A percentile compares a stretch with the other conserved stretches of the same genome.
Conservation (phyloP, 2,113 vertebrate species). For the Axis porcinus region DNA sequence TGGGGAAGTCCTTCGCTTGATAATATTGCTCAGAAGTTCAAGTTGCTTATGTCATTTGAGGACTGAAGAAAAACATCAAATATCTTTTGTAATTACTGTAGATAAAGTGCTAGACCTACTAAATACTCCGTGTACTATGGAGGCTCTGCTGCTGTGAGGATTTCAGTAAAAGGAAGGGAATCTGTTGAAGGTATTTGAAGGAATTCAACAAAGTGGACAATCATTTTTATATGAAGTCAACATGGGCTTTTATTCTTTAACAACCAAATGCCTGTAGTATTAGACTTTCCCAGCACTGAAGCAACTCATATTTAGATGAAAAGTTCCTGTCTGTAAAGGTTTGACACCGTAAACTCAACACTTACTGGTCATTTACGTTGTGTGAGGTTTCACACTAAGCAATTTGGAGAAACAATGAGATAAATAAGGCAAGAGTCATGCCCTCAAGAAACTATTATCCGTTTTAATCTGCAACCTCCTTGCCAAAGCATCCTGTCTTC, state of each 20-base stretch:
- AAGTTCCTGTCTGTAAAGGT: not conserved
- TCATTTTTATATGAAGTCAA: not conserved
- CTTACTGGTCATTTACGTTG: not conserved
- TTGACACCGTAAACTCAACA: not conserved
- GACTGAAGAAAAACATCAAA: not conserved
- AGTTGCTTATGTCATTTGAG: not conserved
- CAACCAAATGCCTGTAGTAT: not conserved
- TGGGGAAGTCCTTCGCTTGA: not conserved
- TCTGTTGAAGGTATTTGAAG: not conserved
- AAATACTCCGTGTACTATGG: not conserved
- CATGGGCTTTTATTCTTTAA: not conserved
- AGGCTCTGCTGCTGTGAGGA: not conserved
- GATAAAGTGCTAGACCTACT: not conserved
- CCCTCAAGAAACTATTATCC: not conserved
- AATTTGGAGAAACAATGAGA: not conserved
- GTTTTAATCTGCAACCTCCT: not conserved
- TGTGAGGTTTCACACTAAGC: not conserved
- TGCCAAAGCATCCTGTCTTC: not conserved
- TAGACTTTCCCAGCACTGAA: not conserved
- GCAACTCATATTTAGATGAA: not conserved
- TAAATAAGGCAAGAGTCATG: not conserved
- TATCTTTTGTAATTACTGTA: not conserved
- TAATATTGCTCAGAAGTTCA: not conserved
- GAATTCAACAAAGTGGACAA: not conserved
- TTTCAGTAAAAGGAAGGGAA: not conserved